Conservation (phyloP, 2,888 invertebrate species). For the Choreutis nemorana region DNA sequence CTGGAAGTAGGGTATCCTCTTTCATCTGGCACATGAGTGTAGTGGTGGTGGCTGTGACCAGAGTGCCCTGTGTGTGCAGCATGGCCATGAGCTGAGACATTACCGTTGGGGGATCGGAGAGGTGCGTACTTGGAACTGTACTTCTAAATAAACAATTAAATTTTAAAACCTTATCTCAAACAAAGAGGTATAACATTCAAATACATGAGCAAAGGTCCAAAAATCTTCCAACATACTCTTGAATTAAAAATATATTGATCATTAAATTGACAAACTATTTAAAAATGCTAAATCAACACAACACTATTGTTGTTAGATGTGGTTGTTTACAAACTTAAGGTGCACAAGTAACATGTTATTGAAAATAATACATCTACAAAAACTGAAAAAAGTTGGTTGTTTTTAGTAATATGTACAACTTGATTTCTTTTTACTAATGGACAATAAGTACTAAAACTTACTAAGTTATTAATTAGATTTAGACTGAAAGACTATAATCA, state of each 20-base stretch:
- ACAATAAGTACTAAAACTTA: too few species aligned
- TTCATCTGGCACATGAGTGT: conserved; percentile 47
- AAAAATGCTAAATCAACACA: conserved; percentile 2
- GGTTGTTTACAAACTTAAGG: too few species aligned
- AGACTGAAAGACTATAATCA: too few species aligned
- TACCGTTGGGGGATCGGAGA: conserved; percentile 76
- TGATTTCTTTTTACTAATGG: too few species aligned
- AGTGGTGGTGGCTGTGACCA: conserved; percentile 42
- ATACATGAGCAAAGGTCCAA: too few species aligned
- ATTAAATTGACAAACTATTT: conserved; percentile 1
- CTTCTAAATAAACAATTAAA: conserved; percentile 60
- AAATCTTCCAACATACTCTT: conserved; percentile 3
- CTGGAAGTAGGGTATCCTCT: conserved; percentile 69
- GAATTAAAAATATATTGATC: conserved; percentile 1
- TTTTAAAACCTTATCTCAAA: too few species aligned
- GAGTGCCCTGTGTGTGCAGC: conserved; percentile 27
- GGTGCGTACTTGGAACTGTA: conserved; percentile 78
- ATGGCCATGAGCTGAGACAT: conserved; percentile 67
- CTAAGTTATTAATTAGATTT: too few species aligned
- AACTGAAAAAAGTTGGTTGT: conserved; percentile 30
- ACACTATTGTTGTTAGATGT: too few species aligned
- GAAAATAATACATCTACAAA: conserved; percentile 11
- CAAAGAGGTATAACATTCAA: too few species aligned
- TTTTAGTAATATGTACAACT: too few species aligned
- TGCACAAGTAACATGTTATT: conserved; percentile 2